Evolutionary conservation across 2,797 vertebrate genomes (phyloP), one percentile per base, ranked within the genome.

Genomic region (Scolopax rusticola): DNA sequence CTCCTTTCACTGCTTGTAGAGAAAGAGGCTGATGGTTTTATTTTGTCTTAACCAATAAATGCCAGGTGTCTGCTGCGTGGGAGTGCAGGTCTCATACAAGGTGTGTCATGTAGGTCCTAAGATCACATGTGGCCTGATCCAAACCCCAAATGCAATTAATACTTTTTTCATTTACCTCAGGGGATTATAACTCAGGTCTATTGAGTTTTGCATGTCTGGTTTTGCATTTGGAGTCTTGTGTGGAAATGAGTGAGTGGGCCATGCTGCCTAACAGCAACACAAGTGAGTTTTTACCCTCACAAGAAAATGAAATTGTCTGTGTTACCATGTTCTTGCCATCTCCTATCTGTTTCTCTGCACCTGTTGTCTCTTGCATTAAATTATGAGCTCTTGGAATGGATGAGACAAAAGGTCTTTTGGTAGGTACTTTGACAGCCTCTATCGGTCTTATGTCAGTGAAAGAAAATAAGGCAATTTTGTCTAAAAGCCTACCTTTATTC

Each of bases 391-490:
- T 73, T 16, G 6, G 77, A 73, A 63, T 8, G 28, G 85, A 53
- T 84, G 83, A 81, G 69, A 71, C 59, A 6, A 43, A 43, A 91
- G 63, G 48, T 84, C 38, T 94, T 88, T 84, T 15, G 57, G 73
- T 40, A n/a, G 30, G 61, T 68, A 28, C 38, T 73, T 73, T 92
- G 86, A 90, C 90, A 96, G 17, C 50, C 32, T 33, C 1, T 48
- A 70, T 91, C 0, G 0, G 54, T 78, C 74, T 92, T 83, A 43
- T 68, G 70, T 48, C 40, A 47, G 74, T 21, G 36, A 84, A 93
- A 94, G 88, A 84, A 80, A 80, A 75, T 21, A 88, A 84, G 36
- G 67, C 77, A 89, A 82, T 96, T 94, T 76, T 94, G 80, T 60
- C 71, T 90, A 79, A 90, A 96, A 95, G 56, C 73, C 30, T 78